phyloP scores from a whole-genome alignment of 2,797 vertebrate genomes.

The Morus bassanus region DNA sequence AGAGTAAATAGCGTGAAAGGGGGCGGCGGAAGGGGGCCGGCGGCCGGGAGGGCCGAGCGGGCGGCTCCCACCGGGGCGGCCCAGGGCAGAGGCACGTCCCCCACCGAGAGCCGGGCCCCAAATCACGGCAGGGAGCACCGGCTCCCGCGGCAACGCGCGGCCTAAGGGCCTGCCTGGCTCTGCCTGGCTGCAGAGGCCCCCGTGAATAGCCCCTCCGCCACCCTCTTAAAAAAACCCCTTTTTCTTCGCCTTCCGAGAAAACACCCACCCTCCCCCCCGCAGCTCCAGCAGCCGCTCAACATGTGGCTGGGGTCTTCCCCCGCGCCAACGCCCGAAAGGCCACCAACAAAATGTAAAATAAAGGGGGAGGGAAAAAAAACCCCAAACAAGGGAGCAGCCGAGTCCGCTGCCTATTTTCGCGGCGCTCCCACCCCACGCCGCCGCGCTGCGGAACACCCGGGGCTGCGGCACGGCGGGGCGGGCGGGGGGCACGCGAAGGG shows the following conservation, averaged over 20 bases:
- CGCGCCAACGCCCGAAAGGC: not conserved
- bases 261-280: not conserved
- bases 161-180: not conserved
- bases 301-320: not conserved
- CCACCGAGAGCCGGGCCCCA: not conserved
- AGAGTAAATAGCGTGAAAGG: not conserved
- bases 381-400: not conserved
- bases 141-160: not conserved
- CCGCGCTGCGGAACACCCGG: not conserved
- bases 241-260: not conserved
- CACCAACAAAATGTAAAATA: not conserved
- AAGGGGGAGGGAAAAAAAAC: not conserved
- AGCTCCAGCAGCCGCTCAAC: not conserved
- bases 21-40: not conserved
- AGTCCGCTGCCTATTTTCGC: not conserved
- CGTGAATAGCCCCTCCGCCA: not conserved
- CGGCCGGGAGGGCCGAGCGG: not conserved
- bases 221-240: not conserved
- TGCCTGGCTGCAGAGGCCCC: not conserved
- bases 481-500: not conserved
- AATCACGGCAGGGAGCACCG: not conserved
- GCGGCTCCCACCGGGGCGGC: not conserved
- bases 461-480: not conserved
- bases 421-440: not conserved
- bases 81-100: not conserved